Base-by-base conservation (phyloP, 2,113 vertebrate genomes). In the Meles meles region DNA sequence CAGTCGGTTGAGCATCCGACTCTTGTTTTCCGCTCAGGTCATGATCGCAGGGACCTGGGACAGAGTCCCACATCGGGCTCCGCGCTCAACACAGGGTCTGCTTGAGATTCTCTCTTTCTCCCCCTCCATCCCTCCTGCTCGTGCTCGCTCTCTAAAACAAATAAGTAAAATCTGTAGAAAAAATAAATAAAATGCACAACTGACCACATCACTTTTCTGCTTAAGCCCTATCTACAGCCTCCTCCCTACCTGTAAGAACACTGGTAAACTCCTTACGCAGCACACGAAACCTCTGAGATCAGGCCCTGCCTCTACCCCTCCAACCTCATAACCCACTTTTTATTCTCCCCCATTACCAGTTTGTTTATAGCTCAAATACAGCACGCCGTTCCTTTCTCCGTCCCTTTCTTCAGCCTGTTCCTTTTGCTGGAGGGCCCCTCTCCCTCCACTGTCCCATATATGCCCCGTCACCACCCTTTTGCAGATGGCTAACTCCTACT, bases 401-500 rank as follows among this genome's bases (percentile, higher is more conserved):
- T 31, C 90, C 67, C 34, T 57, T 72, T 81, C 82, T 82, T 90
- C 12, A 44, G 71, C 59, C 52, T 85, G 47, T 15, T 87, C 29
- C 59, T 47, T 90, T 59, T 86, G 65, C 81, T 59, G 34, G 20
- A 95, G 39, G 57, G 27, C 29, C 71, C 88, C 72, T 91, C 61
- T 88, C 18, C n/a, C 63, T 59, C 61, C 57, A 29, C 69, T 39
- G 10, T 57, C 63, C 49, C 59, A 77, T 65, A 89, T 12, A 37
- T 47, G 42, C 72, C 82, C 92, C 87, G 18, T 34, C 55, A 63
- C 44, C 18, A 11, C 71, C 17, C 67, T 71, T 94, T 72, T 74
- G 96, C 86, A 91, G 82, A 88, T 92, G 31, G 86, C 77, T 71
- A 61, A 86, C 92, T 93, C 89, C 76, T 91, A 94, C 89, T 94